These are phyloP conservation scores for Ophraella communa DNA, from an alignment of 2,888 invertebrate species.

Conservation along the genomic window DNA sequence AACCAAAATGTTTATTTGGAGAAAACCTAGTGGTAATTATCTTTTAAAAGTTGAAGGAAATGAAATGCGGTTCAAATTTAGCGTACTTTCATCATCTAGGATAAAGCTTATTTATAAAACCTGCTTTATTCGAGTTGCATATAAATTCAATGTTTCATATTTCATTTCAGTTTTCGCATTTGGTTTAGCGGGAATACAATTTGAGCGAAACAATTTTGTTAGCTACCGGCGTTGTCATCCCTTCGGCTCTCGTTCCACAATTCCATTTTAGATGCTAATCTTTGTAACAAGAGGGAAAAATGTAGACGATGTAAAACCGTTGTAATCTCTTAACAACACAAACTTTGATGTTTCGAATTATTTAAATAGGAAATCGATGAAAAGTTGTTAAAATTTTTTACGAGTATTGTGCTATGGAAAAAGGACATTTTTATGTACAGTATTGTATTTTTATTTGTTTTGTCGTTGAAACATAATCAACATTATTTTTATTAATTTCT, in stretches of 20 bases:
- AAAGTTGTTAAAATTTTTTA: too few species aligned
- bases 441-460: too few species aligned
- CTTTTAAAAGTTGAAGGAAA: background rate
- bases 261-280: background rate
- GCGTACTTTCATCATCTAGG: background rate
- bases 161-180: background rate
- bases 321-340: too few species aligned
- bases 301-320: too few species aligned
- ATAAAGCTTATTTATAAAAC: background rate
- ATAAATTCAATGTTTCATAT: background rate
- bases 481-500: too few species aligned
- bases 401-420: too few species aligned
- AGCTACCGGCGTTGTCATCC: background rate
- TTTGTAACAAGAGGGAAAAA: background rate
- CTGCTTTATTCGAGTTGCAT: background rate
- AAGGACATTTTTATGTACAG: too few species aligned
- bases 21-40: background rate
- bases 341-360: too few species aligned
- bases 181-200: background rate
- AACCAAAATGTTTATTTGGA: background rate
- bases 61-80: background rate
- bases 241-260: background rate
- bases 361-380: too few species aligned
- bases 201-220: background rate
- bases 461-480: too few species aligned